Evolutionary conservation across 2,113 vertebrate species (phyloP), one percentile per base, ranked within the genome.

Genomic region (Leucopsar rothschildi): DNA sequence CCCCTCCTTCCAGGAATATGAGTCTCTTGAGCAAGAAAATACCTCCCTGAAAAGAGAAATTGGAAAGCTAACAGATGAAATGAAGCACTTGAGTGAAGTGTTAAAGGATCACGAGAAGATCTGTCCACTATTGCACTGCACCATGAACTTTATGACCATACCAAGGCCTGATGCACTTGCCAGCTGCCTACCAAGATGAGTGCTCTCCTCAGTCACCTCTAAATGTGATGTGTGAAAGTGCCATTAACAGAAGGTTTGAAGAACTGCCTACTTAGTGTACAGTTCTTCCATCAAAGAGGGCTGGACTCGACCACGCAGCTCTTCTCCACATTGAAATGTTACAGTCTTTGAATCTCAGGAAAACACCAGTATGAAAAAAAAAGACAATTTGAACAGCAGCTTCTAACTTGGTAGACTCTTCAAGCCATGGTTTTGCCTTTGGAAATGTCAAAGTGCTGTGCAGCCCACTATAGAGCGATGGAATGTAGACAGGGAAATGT

Each of bases 1-100:
- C 19, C 10, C 11, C 50, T 93, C 83, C 40, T 85, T 94, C 47
- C 98, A 99, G 99, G 98, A 98, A 53, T 99, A 99, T 29, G 99
- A 99, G 93, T 97, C 97, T 93, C 95, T 99, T 94, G 99, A 99
- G 96, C 98, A 99, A 93, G 98, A 98, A 96, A 99, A 99, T 97
- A 96, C 97, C 5, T 96, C 97, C 93, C 97, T 99, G 94, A 98
- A 97, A 96, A 98, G 97, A 95, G 99, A 99, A 98, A 99, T 99
- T 7, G 98, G 98, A 79, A 98, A 98, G 94, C 97, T 99, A 87
- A 98, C 97, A 4, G 98, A 99, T 94, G 99, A 99, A 97, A 98
- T 99, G 97, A 98, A 97, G 90, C 97, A 98, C 45, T 97, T 99
- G 94, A 98, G 96, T 3, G 98, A 99, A 83, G 97, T 97, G 2